These are phyloP conservation scores for Styela plicata DNA, from an alignment of 23 tunicate species.

Conservation along the genomic window DNA sequence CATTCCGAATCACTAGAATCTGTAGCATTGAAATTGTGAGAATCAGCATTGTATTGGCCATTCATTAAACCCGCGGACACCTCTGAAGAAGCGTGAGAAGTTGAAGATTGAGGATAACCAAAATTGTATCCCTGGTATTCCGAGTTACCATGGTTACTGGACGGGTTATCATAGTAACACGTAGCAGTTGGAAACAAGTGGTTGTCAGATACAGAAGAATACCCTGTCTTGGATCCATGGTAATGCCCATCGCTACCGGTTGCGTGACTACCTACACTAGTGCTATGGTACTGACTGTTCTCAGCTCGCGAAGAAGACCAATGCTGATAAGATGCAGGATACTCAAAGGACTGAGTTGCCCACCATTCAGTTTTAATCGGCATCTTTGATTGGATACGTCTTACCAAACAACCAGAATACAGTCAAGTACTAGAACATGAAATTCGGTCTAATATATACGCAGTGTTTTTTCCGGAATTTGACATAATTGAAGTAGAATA, in stretches of 20 bases:
- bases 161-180: not conserved
- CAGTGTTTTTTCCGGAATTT: not conserved
- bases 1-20: not conserved
- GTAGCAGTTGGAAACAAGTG: not conserved
- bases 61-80: not conserved
- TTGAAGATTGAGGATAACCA: not conserved
- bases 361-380: conserved; percentile 34
- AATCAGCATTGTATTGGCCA: not conserved
- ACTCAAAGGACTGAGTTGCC: conserved; percentile 9
- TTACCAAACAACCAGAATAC: too few relatives aligned
- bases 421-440: too few relatives aligned
- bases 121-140: not conserved
- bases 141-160: conserved; percentile 10
- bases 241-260: not conserved
- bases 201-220: not conserved
- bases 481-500: not conserved
- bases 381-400: conserved; percentile 3
- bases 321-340: not conserved
- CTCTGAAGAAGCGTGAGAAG: not conserved
- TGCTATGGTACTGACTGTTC: not conserved
- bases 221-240: conserved; percentile 9
- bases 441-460: too few relatives aligned
- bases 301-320: not conserved
- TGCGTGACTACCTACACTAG: not conserved
- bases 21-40: too few relatives aligned